Evolutionary conservation across 2,113 vertebrate genomes (phyloP), one percentile per base, ranked within the genome.

Genomic region (Chauna torquata): DNA sequence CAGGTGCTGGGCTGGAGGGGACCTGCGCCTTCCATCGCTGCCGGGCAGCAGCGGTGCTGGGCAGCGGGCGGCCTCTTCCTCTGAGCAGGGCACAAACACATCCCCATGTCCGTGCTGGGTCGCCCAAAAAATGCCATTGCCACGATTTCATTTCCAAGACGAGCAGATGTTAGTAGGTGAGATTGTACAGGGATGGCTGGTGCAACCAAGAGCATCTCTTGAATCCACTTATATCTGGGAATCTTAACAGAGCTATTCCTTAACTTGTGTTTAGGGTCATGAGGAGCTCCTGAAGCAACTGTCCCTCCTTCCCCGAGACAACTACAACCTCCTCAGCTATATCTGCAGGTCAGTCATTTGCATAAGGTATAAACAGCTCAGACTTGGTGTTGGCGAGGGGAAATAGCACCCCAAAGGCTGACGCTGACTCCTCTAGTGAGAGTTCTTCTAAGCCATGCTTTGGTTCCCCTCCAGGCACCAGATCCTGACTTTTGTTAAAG

Each of bases 291-390:
- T 98, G 91, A 98, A 98, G 91, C 99, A 99, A 91, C 98, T 99
- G 23, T 94, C 98, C 34, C 97, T 98, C 54, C 98, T 99, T 34
- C 99, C 99, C 66, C 98, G 94, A 91, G 97, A 98, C 59, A 99
- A 99, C 98, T 99, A 99, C 96, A 99, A 98, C 96, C 99, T 99
- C 20, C 98, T 99, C 81, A 99, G 99, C 96, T 99, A 99, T 61
- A 97, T 99, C 84, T 99, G 99, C 98, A 98, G 99, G 99, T 99
- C 97, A 97, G 97, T 92, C 20, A 38, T 54, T 52, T 40, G 52
- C 49, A 5, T 11, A 8, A 32, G 66, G 19, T 30, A 3, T 3
- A 27, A 42, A 9, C 24, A 47, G 36, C 83, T 76, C 64, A 8
- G n/a, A 0, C 24, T 69, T 40, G 74, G 23, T 30, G 62, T 0